phyloP scores from a whole-genome alignment of 2,797 vertebrate genomes.

The Xiphorhynchus erythropygius region DNA sequence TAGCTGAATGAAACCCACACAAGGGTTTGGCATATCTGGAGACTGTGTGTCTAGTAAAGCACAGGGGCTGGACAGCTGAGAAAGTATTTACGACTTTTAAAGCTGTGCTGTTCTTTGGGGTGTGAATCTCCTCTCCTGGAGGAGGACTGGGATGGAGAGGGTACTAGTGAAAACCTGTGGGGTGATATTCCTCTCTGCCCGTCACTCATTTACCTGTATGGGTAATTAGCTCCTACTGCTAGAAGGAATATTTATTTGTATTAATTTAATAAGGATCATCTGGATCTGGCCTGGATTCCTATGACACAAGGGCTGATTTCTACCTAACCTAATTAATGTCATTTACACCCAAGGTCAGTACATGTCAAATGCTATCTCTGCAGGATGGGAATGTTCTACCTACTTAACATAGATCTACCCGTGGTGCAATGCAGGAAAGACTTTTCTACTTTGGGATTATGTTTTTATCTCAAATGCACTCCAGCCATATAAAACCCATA shows the following conservation, averaged over 20 bases:
- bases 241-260: not conserved
- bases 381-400: not conserved
- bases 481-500: slow-evolving; percentile 40
- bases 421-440: not conserved
- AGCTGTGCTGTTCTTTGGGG: not conserved
- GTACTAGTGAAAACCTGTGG: not conserved
- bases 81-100: not conserved
- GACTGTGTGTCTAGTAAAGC: not conserved
- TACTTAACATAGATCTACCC: not conserved
- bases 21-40: not conserved
- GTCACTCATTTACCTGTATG: not conserved
- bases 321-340: not conserved
- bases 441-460: slow-evolving; percentile 33
- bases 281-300: not conserved
- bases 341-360: not conserved
- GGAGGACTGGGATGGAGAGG: not conserved
- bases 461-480: slow-evolving; percentile 46
- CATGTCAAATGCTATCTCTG: rapidly evolving
- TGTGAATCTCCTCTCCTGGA: not conserved
- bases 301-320: not conserved
- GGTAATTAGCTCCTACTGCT: not conserved
- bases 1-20: not conserved
- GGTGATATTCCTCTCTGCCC: not conserved
- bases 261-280: not conserved
- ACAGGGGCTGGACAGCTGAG: not conserved